Evolutionary conservation across 2,888 invertebrate genomes (phyloP).

Genomic region (Caradrina clavipalpis): DNA sequence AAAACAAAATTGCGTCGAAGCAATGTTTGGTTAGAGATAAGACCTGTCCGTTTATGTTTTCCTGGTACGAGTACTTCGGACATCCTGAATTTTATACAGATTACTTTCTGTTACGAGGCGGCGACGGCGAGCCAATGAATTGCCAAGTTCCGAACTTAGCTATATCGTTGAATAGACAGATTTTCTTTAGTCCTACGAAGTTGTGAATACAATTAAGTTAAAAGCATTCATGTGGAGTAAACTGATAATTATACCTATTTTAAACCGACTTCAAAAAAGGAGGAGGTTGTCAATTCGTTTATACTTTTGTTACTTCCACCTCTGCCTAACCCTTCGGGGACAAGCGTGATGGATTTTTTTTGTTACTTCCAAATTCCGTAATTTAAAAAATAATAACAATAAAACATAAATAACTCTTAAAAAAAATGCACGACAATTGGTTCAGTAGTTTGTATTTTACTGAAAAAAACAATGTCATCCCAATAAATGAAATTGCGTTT

Average conservation of each 20-base stretch:
- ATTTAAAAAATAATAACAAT: too few species aligned
- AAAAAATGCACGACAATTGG: too few species aligned
- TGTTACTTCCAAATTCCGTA: too few species aligned
- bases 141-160: conserved; percentile 40
- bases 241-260: neutral
- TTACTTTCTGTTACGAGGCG: conserved; percentile 44
- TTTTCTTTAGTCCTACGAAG: conserved; percentile 1
- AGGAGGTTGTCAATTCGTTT: too few species aligned
- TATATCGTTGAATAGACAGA: conserved; percentile 20
- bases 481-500: too few species aligned
- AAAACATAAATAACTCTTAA: too few species aligned
- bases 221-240: conserved; percentile 4
- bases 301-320: too few species aligned
- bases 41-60: conserved; percentile 21
- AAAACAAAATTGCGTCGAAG: conserved; percentile 64
- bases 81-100: conserved; percentile 31
- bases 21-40: conserved; percentile 54
- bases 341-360: too few species aligned
- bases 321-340: too few species aligned
- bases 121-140: conserved; percentile 28
- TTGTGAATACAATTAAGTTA: conserved; percentile 12
- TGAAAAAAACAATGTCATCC: too few species aligned
- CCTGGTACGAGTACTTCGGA: conserved; percentile 23
- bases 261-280: too few species aligned
- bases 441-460: too few species aligned